Evolutionary conservation across 2,113 vertebrate species (phyloP).

Genomic region (Maccullochella peelii): DNA sequence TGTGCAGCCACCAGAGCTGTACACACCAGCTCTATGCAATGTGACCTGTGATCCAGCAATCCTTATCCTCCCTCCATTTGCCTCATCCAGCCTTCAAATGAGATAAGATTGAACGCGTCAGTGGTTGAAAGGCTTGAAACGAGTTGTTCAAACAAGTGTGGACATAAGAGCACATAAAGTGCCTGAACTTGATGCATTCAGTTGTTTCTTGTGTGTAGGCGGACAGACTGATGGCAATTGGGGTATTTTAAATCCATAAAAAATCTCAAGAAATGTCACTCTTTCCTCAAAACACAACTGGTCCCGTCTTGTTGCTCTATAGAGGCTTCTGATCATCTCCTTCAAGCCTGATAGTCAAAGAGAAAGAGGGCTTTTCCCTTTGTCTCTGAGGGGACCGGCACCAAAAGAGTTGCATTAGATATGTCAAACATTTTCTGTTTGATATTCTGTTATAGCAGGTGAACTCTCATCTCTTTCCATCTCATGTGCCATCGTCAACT

Average conservation of each 20-base stretch:
- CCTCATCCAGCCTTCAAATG: neutral
- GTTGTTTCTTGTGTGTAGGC: neutral
- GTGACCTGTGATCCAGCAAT: constrained; percentile 28
- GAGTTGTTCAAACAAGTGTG: too few species aligned
- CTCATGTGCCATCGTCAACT: neutral
- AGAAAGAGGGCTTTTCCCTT: neutral
- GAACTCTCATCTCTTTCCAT: neutral
- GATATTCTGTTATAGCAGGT: neutral
- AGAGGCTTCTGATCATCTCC: neutral
- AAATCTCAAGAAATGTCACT: neutral
- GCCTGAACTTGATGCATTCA: neutral
- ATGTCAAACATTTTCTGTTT: neutral
- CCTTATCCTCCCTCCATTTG: constrained; percentile 20
- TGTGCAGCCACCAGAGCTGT: neutral
- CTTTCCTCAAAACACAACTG: neutral
- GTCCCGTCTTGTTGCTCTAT: neutral
- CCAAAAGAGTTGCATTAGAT: neutral
- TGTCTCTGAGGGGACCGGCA: neutral
- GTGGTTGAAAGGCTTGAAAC: too few species aligned
- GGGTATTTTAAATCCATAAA: neutral
- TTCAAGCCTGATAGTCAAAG: neutral
- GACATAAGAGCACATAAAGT: too few species aligned
- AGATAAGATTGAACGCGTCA: neutral
- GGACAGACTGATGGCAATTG: neutral
- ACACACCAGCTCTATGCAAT: neutral